Percentiles rank a stretch among this genome's conserved stretches.
Evolutionary conservation across 2,797 vertebrate genomes (phyloP).

Genomic region (Nyctalus aviator): DNA sequence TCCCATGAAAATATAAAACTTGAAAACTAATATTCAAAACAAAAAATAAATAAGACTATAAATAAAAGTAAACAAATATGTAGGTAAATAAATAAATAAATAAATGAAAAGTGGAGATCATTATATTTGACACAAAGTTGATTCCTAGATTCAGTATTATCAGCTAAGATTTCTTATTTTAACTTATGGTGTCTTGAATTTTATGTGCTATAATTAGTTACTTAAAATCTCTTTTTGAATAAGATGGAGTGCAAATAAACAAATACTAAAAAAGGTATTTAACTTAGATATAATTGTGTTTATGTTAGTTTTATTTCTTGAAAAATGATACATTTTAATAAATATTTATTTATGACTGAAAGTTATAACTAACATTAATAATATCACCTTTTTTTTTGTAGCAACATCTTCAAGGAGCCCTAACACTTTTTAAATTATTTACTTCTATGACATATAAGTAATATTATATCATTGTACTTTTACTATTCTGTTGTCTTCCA

Average conservation of each 20-base stretch:
- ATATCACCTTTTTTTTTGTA: not conserved
- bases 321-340: not conserved
- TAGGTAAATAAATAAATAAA: not conserved
- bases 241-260: not conserved
- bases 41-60: not conserved
- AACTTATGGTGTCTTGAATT: not conserved
- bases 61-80: not conserved
- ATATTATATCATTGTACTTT: not conserved
- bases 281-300: not conserved
- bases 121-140: not conserved
- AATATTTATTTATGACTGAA: not conserved
- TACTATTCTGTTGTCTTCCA: not conserved
- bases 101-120: not conserved
- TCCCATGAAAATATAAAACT: not conserved
- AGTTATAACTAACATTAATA: not conserved
- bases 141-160: not conserved
- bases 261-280: not conserved
- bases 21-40: not conserved
- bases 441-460: not conserved
- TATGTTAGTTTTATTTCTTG: not conserved
- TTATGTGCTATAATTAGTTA: not conserved
- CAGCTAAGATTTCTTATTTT: not conserved
- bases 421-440: not conserved
- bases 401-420: not conserved
- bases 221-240: not conserved